phyloP scores from a whole-genome alignment of 1,140 invertebrate species.

The Sminthurides bifidus region DNA sequence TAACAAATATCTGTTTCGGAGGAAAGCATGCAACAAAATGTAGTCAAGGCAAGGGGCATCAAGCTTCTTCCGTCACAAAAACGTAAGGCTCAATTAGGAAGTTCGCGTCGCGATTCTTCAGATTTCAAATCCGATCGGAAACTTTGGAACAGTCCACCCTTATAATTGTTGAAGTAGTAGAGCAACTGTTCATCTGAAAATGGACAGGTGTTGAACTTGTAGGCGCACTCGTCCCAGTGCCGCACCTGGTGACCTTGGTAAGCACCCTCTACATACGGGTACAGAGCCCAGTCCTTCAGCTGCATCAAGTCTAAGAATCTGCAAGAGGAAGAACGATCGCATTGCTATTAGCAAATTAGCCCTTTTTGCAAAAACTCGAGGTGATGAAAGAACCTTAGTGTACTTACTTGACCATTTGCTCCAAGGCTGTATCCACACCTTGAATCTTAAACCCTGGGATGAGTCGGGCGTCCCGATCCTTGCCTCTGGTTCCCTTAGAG shows the following conservation, averaged over 20 bases:
- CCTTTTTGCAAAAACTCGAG: background rate
- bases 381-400: background rate
- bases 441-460: slow-evolving; percentile 18
- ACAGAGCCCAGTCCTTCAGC: slow-evolving; percentile 28
- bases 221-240: slow-evolving; percentile 19
- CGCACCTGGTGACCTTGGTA: slow-evolving; percentile 25
- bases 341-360: background rate
- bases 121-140: slow-evolving; percentile 42
- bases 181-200: slow-evolving; percentile 55
- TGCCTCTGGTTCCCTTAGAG: background rate
- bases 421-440: slow-evolving; percentile 26
- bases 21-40: too few relatives aligned
- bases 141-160: slow-evolving; percentile 69
- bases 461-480: slow-evolving; percentile 1
- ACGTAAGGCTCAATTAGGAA: too few relatives aligned
- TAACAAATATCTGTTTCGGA: too few relatives aligned
- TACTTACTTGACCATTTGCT: slow-evolving; percentile 29
- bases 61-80: too few relatives aligned
- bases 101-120: too few relatives aligned
- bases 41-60: too few relatives aligned
- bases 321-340: slow-evolving; percentile 1
- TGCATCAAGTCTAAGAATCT: slow-evolving; percentile 31
- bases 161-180: slow-evolving; percentile 70
- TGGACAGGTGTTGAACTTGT: slow-evolving; percentile 54
- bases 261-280: slow-evolving; percentile 28